phyloP scores from a whole-genome alignment of 2,888 invertebrate genomes.

The Cataglyphis livida region DNA sequence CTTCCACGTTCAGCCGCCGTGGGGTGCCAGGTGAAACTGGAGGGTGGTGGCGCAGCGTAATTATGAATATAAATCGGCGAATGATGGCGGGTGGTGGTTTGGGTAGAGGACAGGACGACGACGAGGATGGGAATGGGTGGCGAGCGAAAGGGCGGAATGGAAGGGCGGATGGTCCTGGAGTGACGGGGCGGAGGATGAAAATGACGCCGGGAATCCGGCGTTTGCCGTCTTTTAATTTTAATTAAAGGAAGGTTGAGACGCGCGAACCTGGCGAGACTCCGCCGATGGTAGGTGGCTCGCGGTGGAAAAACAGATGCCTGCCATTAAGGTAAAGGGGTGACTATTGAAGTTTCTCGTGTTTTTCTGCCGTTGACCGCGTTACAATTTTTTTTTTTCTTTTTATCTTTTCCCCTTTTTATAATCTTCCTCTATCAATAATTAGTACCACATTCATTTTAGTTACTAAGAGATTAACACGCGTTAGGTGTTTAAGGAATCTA shows the following conservation, averaged over 20 bases:
- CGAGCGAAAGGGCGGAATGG: conserved; percentile 18
- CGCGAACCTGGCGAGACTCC: conserved; percentile 42
- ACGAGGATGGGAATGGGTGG: conserved; percentile 39
- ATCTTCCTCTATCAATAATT: conserved; percentile 29
- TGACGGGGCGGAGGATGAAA: conserved; percentile 71
- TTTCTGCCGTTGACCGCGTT: conserved; percentile 36
- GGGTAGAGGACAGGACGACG: conserved; percentile 54
- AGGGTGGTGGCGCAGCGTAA: conserved; percentile 72
- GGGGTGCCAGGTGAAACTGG: conserved; percentile 75
- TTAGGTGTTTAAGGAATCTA: not conserved
- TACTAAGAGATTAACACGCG: not conserved
- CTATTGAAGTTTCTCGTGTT: conserved; percentile 46
- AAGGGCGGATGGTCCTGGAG: conserved; percentile 47
- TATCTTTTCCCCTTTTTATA: not conserved
- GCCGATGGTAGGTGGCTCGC: conserved; percentile 50
- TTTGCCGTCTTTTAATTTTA: conserved; percentile 85
- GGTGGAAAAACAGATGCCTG: conserved; percentile 72
- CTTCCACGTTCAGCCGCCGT: conserved; percentile 70
- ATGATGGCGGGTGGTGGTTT: conserved; percentile 71
- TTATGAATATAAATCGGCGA: conserved; percentile 84
- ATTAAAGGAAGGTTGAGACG: conserved; percentile 81
- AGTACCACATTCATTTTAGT: not conserved
- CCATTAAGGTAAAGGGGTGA: conserved; percentile 66
- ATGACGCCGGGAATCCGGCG: conserved; percentile 78
- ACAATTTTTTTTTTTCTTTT: conserved; percentile 24